Conservation (phyloP, 64 coral and sea anemone genomes). For the Hydrozoanthus tunicans region DNA sequence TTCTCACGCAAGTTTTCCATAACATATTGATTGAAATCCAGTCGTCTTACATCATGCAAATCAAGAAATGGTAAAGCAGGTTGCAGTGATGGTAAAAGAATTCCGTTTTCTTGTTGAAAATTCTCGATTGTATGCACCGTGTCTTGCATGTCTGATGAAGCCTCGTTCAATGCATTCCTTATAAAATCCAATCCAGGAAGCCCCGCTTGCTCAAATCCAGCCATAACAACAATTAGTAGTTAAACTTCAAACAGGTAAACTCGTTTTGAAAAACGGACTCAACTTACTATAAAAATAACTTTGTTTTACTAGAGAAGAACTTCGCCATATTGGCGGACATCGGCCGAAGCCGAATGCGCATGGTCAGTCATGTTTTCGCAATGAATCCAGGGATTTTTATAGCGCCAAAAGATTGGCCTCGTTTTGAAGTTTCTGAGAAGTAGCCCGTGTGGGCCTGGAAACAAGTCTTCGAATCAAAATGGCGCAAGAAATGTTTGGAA, state of each 20-base stretch:
- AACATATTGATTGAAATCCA: constrained; percentile 90
- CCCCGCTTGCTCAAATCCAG: constrained; percentile 97
- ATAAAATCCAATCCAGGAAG: constrained; percentile 93
- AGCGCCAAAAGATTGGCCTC: constrained; percentile 65
- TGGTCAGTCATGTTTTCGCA: constrained; percentile 62
- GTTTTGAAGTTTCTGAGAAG: constrained; percentile 2
- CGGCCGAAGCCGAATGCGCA: constrained; percentile 99
- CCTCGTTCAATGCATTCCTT: constrained; percentile 63
- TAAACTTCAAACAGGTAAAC: constrained; percentile 41
- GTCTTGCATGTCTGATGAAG: constrained; percentile 65
- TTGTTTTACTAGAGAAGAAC: constrained; percentile 51
- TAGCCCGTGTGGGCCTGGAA: background rate
- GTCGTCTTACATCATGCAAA: constrained; percentile 82
- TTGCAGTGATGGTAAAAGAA: constrained; percentile 92
- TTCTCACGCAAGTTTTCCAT: constrained; percentile 96
- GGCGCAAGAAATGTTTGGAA: constrained; percentile 53
- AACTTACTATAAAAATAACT: constrained; percentile 27
- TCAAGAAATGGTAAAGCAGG: constrained; percentile 95
- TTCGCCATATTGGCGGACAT: constrained; percentile 99
- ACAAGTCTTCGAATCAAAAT: constrained; percentile 61
- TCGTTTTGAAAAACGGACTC: background rate
- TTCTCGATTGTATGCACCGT: constrained; percentile 78
- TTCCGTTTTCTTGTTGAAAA: constrained; percentile 98
- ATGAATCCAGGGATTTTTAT: constrained; percentile 95
- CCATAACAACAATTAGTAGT: constrained; percentile 60